Evolutionary conservation across 92 coral and sea anemone species (phyloP).

Genomic region (Phenganax stokvisi): DNA sequence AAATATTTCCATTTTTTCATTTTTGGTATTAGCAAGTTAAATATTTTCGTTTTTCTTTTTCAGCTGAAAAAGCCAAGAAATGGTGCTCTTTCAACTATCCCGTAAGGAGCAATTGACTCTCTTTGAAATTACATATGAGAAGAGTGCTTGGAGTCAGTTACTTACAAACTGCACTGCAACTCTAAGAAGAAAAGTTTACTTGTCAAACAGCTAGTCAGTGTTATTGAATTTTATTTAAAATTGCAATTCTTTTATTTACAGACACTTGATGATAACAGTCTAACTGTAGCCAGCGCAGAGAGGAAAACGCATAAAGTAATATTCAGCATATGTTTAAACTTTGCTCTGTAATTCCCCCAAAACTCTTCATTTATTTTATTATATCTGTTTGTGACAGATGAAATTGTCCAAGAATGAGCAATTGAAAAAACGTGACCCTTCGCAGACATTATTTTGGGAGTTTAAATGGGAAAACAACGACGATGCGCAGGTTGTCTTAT

Average conservation of each 20-base stretch:
- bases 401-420: not conserved
- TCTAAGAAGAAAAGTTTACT: not conserved
- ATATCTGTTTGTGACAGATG: not conserved
- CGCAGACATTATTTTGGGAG: conserved; percentile 86
- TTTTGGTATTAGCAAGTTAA: not conserved
- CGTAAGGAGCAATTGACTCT: conserved; percentile 50
- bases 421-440: conserved; percentile 17
- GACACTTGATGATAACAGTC: conserved; percentile 71
- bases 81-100: conserved; percentile 85
- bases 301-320: conserved; percentile 48
- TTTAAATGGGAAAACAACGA: conserved; percentile 70
- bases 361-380: not conserved
- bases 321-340: not conserved
- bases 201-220: not conserved
- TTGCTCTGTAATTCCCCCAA: too few species aligned
- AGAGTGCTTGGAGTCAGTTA: not conserved
- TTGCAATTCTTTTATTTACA: conserved; percentile 21
- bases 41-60: conserved; percentile 1
- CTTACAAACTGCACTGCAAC: not conserved
- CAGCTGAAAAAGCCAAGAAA: conserved; percentile 77
- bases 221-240: not conserved
- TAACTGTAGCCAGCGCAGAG: conserved; percentile 79
- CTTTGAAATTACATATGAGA: not conserved
- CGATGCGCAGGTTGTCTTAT: conserved; percentile 62
- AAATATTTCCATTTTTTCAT: not conserved